Conservation (phyloP, 2,888 invertebrate genomes). For the Amphipoea lucens region DNA sequence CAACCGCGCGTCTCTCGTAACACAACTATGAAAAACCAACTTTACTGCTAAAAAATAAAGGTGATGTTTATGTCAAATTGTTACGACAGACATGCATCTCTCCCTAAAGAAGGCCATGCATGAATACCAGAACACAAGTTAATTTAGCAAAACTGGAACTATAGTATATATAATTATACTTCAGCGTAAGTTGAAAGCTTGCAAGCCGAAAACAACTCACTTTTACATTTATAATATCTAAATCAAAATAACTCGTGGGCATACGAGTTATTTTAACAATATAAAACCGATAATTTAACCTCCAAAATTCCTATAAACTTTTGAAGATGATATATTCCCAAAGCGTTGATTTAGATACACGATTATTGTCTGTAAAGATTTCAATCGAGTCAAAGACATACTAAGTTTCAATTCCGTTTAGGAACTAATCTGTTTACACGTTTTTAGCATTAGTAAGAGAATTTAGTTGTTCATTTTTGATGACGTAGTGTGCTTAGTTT, state of each 20-base stretch:
- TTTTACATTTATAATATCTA: background rate
- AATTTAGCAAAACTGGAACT: background rate
- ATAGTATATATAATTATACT: no score
- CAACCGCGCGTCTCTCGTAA: background rate
- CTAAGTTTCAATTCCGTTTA: slow-evolving; percentile 44
- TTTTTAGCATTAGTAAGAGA: slow-evolving; percentile 32
- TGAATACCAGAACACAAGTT: background rate
- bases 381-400: slow-evolving; percentile 44
- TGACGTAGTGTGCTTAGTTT: no score
- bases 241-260: no score
- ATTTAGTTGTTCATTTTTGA: background rate
- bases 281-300: slow-evolving; percentile 3
- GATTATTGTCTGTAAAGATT: slow-evolving; percentile 52
- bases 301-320: background rate
- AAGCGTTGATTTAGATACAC: slow-evolving; percentile 27
- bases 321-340: slow-evolving; percentile 7
- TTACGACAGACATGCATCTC: background rate
- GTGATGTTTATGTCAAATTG: background rate
- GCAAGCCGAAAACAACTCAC: background rate
- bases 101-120: background rate
- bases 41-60: background rate
- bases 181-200: background rate
- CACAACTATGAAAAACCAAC: background rate
- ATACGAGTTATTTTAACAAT: background rate
- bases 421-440: slow-evolving; percentile 23